Base-by-base conservation (phyloP, 2,113 vertebrate species). In the Orientallactaga bullata region DNA sequence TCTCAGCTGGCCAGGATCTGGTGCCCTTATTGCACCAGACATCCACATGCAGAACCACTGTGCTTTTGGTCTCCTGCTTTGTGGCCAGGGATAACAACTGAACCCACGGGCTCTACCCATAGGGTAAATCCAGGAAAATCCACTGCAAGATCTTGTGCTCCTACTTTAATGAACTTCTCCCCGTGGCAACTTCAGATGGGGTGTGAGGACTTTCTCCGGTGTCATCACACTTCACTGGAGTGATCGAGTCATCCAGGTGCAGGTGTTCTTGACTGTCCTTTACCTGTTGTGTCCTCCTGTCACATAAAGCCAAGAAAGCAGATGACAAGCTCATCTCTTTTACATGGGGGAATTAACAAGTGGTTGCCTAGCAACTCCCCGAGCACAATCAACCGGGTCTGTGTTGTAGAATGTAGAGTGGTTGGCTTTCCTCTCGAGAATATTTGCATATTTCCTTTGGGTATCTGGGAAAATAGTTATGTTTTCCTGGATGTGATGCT, bases 341-440 rank as follows among this genome's bases (percentile, higher is more conserved):
- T 88, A 94, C 90, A 77, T 55, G 11, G 15, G 81, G 96, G 96
- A 97, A 97, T 95, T 96, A 95, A 96, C 94, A 69, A 93, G 88
- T 87, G 96, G 97, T 97, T 97, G 96, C 97, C 89, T 97, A 96
- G 96, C 97, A 97, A 97, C 96, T 35, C 76, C 79, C 32, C 61
- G 39, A 69, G 92, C 6, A 10, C 94, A 85, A 81, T 95, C 95
- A 93, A 84, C 82, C 85, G 1, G 35, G 93, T 95, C 88, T 95
- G 81, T 90, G 96, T 94, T 85, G 68, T 84, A 88, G 90, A 95
- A 96, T 95, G 86, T 80, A 86, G 91, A 94, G 88, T 78, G 85
- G 68, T 74, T 96, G 83, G 76, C 85, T 95, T 90, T 58, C 85
- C 78, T 95, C 88, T 97, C 58, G 71, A 84, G 91, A 95, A 58